phyloP scores from a whole-genome alignment of 2,888 invertebrate genomes.

The Apodemia duryi region DNA sequence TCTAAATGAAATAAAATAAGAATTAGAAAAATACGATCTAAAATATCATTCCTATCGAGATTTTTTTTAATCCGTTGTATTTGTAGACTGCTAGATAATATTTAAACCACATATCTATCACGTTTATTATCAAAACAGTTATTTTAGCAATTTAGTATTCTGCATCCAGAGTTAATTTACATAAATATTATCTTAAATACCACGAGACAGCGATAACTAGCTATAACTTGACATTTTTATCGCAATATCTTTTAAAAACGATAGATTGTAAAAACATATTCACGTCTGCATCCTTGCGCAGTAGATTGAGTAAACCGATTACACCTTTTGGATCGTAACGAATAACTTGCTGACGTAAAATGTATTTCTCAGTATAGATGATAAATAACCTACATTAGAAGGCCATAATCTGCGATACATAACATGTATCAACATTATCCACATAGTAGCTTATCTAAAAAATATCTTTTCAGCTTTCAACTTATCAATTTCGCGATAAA shows the following conservation, averaged over 20 bases:
- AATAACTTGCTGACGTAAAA: neutral
- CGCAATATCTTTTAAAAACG: neutral
- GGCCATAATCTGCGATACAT: neutral
- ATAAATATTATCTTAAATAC: neutral
- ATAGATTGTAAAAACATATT: neutral
- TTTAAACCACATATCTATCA: too few species aligned
- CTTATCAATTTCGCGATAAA: neutral
- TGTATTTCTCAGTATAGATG: neutral
- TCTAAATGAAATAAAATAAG: too few species aligned
- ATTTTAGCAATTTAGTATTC: neutral
- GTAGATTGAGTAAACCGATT: neutral
- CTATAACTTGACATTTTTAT: neutral
- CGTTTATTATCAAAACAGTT: too few species aligned
- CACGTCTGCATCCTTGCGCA: neutral
- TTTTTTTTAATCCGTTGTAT: too few species aligned
- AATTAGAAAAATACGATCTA: too few species aligned
- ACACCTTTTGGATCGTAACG: neutral
- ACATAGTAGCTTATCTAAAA: slow-evolving; percentile 4
- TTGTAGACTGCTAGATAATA: too few species aligned
- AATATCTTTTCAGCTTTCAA: neutral
- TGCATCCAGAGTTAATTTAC: neutral
- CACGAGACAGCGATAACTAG: neutral
- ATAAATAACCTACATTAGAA: neutral
- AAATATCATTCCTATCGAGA: too few species aligned
- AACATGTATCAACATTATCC: neutral